Percentiles rank a stretch among this genome's conserved stretches.
These are phyloP conservation scores for Diadophis punctatus DNA, from an alignment of 2,113 vertebrate species.

Conservation along the genomic window DNA sequence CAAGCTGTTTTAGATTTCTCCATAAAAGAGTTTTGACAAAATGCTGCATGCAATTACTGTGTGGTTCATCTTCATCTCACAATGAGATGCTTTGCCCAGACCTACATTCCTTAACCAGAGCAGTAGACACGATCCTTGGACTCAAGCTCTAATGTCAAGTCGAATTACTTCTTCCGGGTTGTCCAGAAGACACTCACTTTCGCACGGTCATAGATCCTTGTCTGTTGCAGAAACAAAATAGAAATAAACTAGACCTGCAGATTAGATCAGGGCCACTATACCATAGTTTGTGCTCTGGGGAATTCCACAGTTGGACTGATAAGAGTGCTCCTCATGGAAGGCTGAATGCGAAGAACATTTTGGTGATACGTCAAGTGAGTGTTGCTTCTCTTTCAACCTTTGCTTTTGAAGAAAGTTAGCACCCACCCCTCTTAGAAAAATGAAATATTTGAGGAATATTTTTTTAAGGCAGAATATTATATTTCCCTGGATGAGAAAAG, in stretches of 20 bases:
- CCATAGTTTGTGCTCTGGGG: neutral
- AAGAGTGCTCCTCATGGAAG: neutral
- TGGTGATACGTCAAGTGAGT: neutral
- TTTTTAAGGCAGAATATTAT: no score
- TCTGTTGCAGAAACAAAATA: neutral
- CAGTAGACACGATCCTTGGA: neutral
- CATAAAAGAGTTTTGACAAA: slow-evolving; percentile 28
- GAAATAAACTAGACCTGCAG: neutral
- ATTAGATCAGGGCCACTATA: neutral
- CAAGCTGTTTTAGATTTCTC: neutral
- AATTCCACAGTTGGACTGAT: neutral
- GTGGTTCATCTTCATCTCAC: neutral
- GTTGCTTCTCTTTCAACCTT: neutral
- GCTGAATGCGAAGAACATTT: neutral
- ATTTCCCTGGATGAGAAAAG: no score
- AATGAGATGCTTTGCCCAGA: neutral
- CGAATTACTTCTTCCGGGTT: neutral
- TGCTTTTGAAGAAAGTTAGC: neutral
- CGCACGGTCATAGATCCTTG: no score
- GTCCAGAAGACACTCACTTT: neutral
- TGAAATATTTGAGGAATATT: no score
- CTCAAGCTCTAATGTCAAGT: neutral
- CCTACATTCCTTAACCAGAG: neutral
- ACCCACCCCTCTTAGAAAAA: no score
- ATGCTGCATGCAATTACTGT: neutral